Evolutionary conservation across 2,888 invertebrate species (phyloP), one percentile per base, ranked within the genome.

Genomic region (Eulithis prunata): DNA sequence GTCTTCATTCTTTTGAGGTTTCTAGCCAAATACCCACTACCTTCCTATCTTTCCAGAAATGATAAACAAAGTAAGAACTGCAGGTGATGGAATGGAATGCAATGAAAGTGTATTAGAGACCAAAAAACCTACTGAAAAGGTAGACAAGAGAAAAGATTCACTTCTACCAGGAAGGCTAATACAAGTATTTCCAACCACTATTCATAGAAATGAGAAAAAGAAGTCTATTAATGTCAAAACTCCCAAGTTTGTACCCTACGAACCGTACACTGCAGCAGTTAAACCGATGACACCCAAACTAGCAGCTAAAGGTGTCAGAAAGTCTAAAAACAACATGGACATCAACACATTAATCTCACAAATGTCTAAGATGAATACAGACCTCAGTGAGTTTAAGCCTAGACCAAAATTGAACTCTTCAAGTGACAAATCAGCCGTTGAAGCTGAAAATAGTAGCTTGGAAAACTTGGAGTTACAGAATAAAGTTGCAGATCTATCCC

Each of bases 231-330:
- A 94, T 57, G 86, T 94, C 11, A 95, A 95, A 78, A 96, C 96
- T 73, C 97, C 97, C 0, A 97, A 96, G 81, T 98, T 97, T 85
- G 95, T 98, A 45, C 98, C 98, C 0, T 97, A 97, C 75, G 98
- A 98, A 80, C 98, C 98, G 0, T 98, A 97, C 80, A 95, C 97
- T 79, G 97, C 96, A 13, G 97, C 97, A 57, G 96, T 97, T 0
- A 96, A 96, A 80, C 96, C 97, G 7, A 96, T 97, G 69, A 91
- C 95, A 21, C 94, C 95, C 0, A 86, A 87, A 69, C 84, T 92
- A 69, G 86, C 88, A 58, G 78, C 81, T 21, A 90, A 88, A 79
- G 81, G 83, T n/a, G 75, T 78, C n/a, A 89, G 88, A 72, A 89
- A 87, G 71, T 92, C 90, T 0, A 90, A 76, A 75, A 95, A 95